A percentile compares a stretch with the other conserved stretches of the same genome.
Conservation (phyloP, 1,140 invertebrate species). For the Rhopalosiphum padi region DNA sequence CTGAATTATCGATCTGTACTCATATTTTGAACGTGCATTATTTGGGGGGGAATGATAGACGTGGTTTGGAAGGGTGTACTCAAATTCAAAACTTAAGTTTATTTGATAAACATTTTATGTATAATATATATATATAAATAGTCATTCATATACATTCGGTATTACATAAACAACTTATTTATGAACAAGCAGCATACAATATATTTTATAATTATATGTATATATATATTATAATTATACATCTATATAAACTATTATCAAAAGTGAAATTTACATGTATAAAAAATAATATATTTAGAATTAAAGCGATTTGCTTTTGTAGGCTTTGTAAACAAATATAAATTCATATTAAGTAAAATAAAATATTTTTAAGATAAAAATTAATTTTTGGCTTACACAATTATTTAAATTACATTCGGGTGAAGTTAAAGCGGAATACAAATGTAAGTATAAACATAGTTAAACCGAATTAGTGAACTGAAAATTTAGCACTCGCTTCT, state of each 20-base stretch:
- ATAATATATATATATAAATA: not conserved
- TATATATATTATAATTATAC: not conserved
- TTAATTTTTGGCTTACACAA: not conserved
- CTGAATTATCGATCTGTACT: not conserved
- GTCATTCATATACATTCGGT: not conserved
- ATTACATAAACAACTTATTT: not conserved
- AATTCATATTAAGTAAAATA: not conserved
- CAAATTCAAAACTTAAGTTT: not conserved
- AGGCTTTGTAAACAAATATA: not conserved
- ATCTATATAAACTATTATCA: not conserved
- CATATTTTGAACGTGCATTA: not conserved
- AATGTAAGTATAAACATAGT: not conserved
- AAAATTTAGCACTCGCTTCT: not conserved
- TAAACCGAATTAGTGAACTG: not conserved
- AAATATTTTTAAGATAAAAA: not conserved
- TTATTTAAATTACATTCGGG: not conserved
- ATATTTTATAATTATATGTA: not conserved
- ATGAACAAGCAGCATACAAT: conserved; percentile 14
- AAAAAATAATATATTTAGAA: conserved; percentile 7
- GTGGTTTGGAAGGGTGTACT: not conserved
- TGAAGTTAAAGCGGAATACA: not conserved
- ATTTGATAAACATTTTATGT: not conserved
- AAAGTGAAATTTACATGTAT: conserved; percentile 7
- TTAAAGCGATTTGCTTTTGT: not conserved
- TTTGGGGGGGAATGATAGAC: not conserved